Percentiles rank a stretch among this genome's conserved stretches.
Evolutionary conservation across 2,888 invertebrate genomes (phyloP).

Genomic region (Ectropis crepuscularia): DNA sequence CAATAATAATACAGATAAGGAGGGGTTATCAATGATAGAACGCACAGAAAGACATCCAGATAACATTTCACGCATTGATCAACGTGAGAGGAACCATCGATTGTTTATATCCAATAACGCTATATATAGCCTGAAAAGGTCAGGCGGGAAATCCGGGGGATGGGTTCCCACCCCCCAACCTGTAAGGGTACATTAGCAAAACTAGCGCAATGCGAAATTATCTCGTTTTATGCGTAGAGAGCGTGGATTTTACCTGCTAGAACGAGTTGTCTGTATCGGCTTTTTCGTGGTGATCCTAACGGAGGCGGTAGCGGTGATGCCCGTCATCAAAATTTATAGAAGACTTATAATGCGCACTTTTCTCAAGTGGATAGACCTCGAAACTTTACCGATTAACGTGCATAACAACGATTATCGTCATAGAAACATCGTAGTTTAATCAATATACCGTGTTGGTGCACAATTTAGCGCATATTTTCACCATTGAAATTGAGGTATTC

Average conservation of each 20-base stretch:
- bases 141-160: slow-evolving; percentile 69
- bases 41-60: slow-evolving; percentile 10
- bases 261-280: slow-evolving; percentile 52
- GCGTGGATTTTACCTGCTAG: slow-evolving; percentile 57
- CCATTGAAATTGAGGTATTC: slow-evolving; percentile 56
- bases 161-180: slow-evolving; percentile 35
- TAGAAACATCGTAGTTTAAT: slow-evolving; percentile 74
- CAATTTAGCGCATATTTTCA: slow-evolving; percentile 60
- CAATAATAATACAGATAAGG: slow-evolving; percentile 10
- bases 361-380: slow-evolving; percentile 39
- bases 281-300: slow-evolving; percentile 75
- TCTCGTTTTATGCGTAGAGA: slow-evolving; percentile 5
- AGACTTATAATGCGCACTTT: slow-evolving; percentile 50
- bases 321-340: slow-evolving; percentile 73
- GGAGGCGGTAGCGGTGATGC: slow-evolving; percentile 77
- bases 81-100: slow-evolving; percentile 57
- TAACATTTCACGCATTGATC: slow-evolving; percentile 9
- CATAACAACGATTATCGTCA: slow-evolving; percentile 63
- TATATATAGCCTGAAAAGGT: slow-evolving; percentile 79
- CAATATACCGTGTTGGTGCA: slow-evolving; percentile 68
- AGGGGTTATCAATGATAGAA: slow-evolving; percentile 32
- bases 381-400: slow-evolving; percentile 51
- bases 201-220: slow-evolving; percentile 39
- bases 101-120: slow-evolving; percentile 70
- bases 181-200: slow-evolving; percentile 12